Conservation (phyloP, 2,888 invertebrate genomes). For the Hydrotaea cyrtoneurina region DNA sequence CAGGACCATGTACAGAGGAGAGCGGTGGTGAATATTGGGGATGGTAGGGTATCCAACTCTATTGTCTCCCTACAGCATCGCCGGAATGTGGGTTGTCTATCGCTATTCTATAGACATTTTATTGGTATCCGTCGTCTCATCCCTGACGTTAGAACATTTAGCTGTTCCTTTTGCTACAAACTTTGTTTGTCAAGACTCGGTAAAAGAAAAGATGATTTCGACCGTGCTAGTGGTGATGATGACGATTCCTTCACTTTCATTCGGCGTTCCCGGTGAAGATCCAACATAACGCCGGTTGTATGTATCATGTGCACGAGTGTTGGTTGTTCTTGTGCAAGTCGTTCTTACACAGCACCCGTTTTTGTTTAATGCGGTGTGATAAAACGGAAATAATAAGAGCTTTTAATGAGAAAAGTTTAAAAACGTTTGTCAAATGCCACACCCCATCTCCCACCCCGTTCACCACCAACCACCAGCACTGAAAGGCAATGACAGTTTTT, state of each 20-base stretch:
- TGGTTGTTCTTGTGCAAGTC: neutral
- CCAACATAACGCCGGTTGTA: no score
- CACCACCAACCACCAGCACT: neutral
- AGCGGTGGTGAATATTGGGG: no score
- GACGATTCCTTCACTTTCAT: conserved; percentile 8
- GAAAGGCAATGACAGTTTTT: neutral
- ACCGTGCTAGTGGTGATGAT: neutral
- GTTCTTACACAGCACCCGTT: neutral
- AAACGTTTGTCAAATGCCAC: conserved; percentile 23
- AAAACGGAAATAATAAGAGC: conserved; percentile 56
- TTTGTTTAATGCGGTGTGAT: conserved; percentile 56
- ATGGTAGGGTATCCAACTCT: no score
- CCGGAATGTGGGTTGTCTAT: no score
- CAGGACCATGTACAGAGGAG: no score
- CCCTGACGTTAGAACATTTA: no score
- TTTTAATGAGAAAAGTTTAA: conserved; percentile 50
- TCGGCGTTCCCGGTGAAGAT: neutral
- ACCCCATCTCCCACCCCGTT: neutral
- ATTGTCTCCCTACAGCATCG: no score
- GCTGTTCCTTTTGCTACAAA: conserved; percentile 18
- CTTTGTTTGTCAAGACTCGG: neutral
- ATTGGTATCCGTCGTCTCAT: no score
- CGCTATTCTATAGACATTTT: no score
- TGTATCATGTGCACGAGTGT: neutral
- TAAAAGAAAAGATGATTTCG: neutral